Conservation (phyloP, 2,113 vertebrate genomes). For the Malaclemys terrapin region DNA sequence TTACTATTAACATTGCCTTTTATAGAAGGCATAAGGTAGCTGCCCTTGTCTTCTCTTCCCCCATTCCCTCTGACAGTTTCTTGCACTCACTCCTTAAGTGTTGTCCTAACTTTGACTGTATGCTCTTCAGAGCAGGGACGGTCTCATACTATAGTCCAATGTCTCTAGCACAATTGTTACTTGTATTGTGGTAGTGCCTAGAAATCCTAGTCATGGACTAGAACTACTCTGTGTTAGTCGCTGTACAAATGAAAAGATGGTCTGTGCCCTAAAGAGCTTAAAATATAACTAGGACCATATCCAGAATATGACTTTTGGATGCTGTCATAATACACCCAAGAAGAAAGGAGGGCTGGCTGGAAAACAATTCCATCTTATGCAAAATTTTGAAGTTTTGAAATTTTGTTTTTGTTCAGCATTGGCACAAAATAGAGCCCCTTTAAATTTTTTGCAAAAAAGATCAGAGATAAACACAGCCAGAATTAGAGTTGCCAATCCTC, state of each 20-base stretch:
- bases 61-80: background rate
- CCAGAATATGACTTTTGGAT: background rate
- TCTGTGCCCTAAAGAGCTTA: background rate
- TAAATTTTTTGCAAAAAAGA: background rate
- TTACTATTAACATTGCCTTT: accelerated
- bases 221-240: background rate
- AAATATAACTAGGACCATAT: background rate
- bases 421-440: background rate
- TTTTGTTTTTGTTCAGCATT: background rate
- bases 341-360: background rate
- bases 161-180: background rate
- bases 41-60: accelerated
- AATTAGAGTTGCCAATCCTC: background rate
- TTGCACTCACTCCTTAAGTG: background rate
- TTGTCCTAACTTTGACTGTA: accelerated
- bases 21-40: background rate
- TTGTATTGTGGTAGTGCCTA: background rate
- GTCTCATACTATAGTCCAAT: background rate
- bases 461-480: background rate
- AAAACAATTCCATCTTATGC: background rate
- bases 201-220: background rate
- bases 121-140: background rate
- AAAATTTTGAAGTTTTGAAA: background rate
- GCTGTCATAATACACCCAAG: background rate
- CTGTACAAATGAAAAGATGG: background rate